Evolutionary conservation across 2,888 invertebrate genomes (phyloP).

Genomic region (Suillia variegata): DNA sequence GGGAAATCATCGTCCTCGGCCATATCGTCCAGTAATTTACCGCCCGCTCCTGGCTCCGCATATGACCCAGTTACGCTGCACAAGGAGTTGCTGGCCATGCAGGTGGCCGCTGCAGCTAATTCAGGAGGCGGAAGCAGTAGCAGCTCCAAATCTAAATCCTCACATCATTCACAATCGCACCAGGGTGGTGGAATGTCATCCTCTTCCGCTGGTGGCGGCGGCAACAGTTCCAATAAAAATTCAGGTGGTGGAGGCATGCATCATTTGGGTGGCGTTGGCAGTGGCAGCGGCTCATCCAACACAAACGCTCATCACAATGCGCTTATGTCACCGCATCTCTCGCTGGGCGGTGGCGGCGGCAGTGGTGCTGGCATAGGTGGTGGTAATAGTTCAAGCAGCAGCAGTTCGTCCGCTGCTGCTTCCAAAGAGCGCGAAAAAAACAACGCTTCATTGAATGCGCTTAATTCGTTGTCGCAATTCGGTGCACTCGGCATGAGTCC

Average conservation of each 20-base stretch:
- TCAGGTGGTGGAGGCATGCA: conserved; percentile 10
- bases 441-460: conserved; percentile 59
- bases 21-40: conserved; percentile 43
- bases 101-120: conserved; percentile 59
- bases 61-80: conserved; percentile 61
- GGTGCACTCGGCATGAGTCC: conserved; percentile 59
- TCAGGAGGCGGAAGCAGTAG: conserved; percentile 36
- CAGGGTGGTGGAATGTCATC: conserved; percentile 28
- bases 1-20: conserved; percentile 55
- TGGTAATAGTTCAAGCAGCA: conserved; percentile 25
- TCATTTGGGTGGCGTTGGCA: conserved; percentile 26
- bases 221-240: conserved; percentile 21
- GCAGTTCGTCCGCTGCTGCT: conserved; percentile 28
- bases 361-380: conserved; percentile 29
- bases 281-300: conserved; percentile 26
- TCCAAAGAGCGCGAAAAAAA: conserved; percentile 57
- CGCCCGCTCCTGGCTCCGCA: conserved; percentile 54
- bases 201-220: conserved; percentile 23
- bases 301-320: conserved; percentile 30
- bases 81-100: conserved; percentile 61
- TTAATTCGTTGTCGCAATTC: conserved; percentile 59
- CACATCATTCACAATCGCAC: conserved; percentile 35
- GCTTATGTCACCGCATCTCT: background rate
- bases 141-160: conserved; percentile 40
- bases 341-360: conserved; percentile 17